A percentile compares a stretch with the other conserved stretches of the same genome.
Conservation (phyloP, 2,113 vertebrate genomes). For the Tricholaema leucomelas region DNA sequence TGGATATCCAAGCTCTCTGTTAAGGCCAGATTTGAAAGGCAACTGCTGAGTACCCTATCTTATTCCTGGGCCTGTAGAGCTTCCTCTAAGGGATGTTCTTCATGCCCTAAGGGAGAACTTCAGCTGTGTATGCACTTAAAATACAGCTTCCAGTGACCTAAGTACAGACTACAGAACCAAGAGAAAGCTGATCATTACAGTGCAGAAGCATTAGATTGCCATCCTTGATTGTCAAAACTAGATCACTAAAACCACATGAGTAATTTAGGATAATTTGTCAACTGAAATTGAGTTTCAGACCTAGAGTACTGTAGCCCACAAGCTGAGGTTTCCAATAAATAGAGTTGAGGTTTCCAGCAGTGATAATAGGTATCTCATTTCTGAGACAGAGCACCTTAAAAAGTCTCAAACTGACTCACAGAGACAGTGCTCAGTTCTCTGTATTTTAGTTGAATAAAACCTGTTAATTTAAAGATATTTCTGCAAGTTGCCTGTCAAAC, state of each 20-base stretch:
- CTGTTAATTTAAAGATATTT: not conserved
- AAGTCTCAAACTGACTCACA: not conserved
- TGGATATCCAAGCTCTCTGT: not conserved
- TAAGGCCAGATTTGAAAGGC: not conserved
- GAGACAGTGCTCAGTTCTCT: not conserved
- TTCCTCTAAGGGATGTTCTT: not conserved
- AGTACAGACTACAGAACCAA: not conserved
- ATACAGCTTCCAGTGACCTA: not conserved
- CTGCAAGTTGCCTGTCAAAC: not conserved
- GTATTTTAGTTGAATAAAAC: not conserved
- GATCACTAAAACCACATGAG: not conserved
- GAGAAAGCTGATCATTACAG: not conserved
- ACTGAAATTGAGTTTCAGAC: not conserved
- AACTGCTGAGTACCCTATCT: not conserved
- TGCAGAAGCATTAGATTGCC: not conserved
- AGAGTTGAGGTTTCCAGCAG: not conserved
- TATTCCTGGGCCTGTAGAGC: not conserved
- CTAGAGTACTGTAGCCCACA: not conserved
- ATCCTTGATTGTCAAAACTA: not conserved
- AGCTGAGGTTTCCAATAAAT: not conserved
- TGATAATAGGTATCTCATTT: not conserved
- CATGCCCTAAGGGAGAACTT: not conserved
- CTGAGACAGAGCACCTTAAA: not conserved
- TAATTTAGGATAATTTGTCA: not conserved
- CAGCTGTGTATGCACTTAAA: not conserved